Percentiles rank a stretch among this genome's conserved stretches.
Evolutionary conservation across 2,113 vertebrate genomes (phyloP).

Genomic region (Halichoeres trimaculatus): DNA sequence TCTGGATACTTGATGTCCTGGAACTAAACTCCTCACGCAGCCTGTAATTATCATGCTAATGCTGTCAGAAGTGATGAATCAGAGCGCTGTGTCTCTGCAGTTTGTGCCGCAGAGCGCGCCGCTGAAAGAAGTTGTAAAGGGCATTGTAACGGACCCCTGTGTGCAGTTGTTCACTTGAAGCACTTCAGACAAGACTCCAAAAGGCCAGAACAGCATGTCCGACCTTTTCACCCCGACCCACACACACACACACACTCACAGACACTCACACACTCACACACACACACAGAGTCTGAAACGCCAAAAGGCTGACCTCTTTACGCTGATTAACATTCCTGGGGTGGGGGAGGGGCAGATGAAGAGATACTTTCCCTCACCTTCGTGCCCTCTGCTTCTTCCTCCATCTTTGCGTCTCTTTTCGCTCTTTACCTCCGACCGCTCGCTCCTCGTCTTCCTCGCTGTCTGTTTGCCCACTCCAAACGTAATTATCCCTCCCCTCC

Average conservation of each 20-base stretch:
- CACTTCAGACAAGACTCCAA: conserved; percentile 51
- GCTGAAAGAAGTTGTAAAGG: conserved; percentile 49
- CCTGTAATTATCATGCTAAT: conserved; percentile 27
- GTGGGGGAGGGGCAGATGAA: conserved; percentile 32
- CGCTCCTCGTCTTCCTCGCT: background rate
- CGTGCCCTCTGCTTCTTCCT: conserved; percentile 38
- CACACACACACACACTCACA: conserved; percentile 36
- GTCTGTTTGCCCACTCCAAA: conserved; percentile 22
- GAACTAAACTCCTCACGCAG: background rate
- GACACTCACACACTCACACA: conserved; percentile 40
- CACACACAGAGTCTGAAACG: conserved; percentile 32
- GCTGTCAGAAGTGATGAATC: conserved; percentile 20
- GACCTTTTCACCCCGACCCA: conserved; percentile 72
- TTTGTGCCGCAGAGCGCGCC: conserved; percentile 5
- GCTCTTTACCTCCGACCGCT: background rate
- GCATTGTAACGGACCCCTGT: conserved; percentile 41
- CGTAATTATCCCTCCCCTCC: conserved; percentile 20
- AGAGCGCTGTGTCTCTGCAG: conserved; percentile 26
- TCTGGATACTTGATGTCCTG: background rate
- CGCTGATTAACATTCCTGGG: conserved; percentile 77
- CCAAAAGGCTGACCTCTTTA: conserved; percentile 70
- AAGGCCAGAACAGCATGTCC: conserved; percentile 46
- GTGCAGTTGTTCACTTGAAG: conserved; percentile 56
- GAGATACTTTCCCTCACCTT: conserved; percentile 71
- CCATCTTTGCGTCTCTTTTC: background rate